Evolutionary conservation across 2,888 invertebrate species (phyloP).

Genomic region (Ennomos quercinarius): DNA sequence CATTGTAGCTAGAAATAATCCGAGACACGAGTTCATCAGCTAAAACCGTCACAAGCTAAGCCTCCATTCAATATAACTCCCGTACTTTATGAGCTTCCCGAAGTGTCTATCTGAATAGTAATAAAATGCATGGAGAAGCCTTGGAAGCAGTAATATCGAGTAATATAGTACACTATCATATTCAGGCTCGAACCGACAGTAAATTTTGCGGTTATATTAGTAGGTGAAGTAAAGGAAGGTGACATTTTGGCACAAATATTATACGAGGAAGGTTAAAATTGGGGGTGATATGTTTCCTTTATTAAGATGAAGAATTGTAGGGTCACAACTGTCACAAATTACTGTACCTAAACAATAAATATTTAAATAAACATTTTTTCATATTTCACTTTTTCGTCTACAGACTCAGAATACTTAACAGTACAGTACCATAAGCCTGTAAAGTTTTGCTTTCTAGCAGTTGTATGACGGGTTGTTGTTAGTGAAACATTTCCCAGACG

Average conservation of each 20-base stretch:
- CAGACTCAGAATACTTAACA: no score
- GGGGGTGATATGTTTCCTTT: conserved; percentile 10
- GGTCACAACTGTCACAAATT: no score
- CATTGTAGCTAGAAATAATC: conserved; percentile 21
- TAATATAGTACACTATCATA: conserved; percentile 52
- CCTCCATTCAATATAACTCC: conserved; percentile 46
- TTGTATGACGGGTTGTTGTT: no score
- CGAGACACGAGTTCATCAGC: conserved; percentile 18
- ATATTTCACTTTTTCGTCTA: no score
- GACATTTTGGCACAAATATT: conserved; percentile 12
- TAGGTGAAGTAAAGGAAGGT: conserved; percentile 32
- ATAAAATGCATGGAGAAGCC: conserved; percentile 55
- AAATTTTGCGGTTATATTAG: conserved; percentile 49
- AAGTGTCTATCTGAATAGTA: conserved; percentile 55
- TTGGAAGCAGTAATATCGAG: conserved; percentile 50
- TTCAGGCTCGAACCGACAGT: conserved; percentile 39
- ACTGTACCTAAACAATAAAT: no score
- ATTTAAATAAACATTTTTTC: no score
- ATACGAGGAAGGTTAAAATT: conserved; percentile 3
- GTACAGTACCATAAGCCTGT: no score
- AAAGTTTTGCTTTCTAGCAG: no score
- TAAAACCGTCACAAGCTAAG: conserved; percentile 39
- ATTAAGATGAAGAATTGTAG: neutral
- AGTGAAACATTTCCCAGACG: no score
- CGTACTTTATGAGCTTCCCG: conserved; percentile 50